Evolutionary conservation across 53 echinoderm and acorn worm genomes (phyloP), one percentile per base, ranked within the genome.

Genomic region (Holothuria scabra): DNA sequence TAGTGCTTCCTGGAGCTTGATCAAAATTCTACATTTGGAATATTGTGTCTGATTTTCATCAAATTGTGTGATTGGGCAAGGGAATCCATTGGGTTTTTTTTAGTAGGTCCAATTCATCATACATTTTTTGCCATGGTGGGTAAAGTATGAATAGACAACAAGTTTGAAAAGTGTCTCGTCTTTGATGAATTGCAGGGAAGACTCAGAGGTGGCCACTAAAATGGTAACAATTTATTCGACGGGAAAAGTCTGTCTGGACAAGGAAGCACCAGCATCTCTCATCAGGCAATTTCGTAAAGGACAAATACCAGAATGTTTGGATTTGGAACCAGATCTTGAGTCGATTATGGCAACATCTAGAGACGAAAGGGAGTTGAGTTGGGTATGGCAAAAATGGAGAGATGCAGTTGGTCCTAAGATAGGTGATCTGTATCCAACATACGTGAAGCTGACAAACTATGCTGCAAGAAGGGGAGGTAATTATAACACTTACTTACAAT

Each of bases 171-270:
- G 10, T 41, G 6, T 2, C 41, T 41, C 6, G 2, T 41, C 41
- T 41, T 41, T 41, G 41, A 10, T 5, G 10, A 8, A 41, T 41
- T 52, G 16, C 52, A 52, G 52, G 18, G 52, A 52, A 52, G 78
- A 78, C 56, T 11, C 78, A 8, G 78, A 78, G 46, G 79, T 81
- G 12, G 41, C 82, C 5, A 85, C 69, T 16, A 74, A 87, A 19
- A 99, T 99, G 99, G 82, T 88, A 35, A 87, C 84, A 22, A 95
- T 99, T 28, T 99, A 95, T 81, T 90, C 92, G 56, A 89, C 84
- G 16, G 99, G 87, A 12, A 81, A 87, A 29, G 93, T 99, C 20
- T 99, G 99, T 58, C 70, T 81, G 65, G 35, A 61, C 34, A 1
- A 26, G 26, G 28, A 81, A 6, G 62, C 48, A 21, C 82, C 82